Evolutionary conservation across 2,888 invertebrate genomes (phyloP).

Genomic region (Heliconius ismenius): DNA sequence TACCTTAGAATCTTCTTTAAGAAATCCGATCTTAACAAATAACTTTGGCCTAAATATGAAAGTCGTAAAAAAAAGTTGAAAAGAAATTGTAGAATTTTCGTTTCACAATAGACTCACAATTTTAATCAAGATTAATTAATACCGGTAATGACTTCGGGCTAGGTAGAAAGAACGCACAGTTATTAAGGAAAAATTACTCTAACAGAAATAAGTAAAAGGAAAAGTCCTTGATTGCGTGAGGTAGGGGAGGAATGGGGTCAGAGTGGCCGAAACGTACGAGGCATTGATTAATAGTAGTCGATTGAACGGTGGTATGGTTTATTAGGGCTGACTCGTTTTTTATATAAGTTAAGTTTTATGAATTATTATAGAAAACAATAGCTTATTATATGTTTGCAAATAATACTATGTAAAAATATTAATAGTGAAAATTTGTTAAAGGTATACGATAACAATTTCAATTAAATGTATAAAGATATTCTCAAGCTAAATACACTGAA

Average conservation of each 20-base stretch:
- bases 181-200: constrained; percentile 38
- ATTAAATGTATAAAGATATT: no score
- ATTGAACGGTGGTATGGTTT: constrained; percentile 31
- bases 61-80: background rate
- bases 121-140: constrained; percentile 33
- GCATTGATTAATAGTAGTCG: constrained; percentile 43
- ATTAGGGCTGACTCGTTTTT: constrained; percentile 5
- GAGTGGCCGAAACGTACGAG: constrained; percentile 41
- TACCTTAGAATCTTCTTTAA: background rate
- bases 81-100: constrained; percentile 12
- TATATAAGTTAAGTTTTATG: background rate
- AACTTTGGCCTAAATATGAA: background rate
- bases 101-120: constrained; percentile 18
- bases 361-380: background rate
- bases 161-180: constrained; percentile 15
- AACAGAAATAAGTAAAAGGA: constrained; percentile 42
- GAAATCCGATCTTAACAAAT: background rate
- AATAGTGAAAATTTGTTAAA: no score
- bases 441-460: no score
- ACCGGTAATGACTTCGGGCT: constrained; percentile 25
- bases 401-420: no score
- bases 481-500: no score
- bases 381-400: background rate
- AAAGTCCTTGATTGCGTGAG: constrained; percentile 45
- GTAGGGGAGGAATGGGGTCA: constrained; percentile 41